A percentile compares a stretch with the other conserved stretches of the same genome.
Conservation (phyloP, 1,140 invertebrate species). For the Luehdorfia chinensis region DNA sequence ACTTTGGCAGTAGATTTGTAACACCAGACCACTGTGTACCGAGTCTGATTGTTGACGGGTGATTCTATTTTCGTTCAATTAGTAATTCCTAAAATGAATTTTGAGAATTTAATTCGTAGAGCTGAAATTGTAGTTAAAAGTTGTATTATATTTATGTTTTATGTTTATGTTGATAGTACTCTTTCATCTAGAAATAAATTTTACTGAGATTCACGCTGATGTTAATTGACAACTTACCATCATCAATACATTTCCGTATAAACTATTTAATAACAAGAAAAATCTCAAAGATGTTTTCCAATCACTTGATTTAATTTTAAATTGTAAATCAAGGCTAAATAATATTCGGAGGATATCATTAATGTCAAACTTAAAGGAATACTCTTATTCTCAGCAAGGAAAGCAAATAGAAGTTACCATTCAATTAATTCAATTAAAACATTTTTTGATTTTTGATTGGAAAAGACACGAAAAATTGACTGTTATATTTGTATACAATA, state of each 20-base stretch:
- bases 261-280: no score
- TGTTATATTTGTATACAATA: background rate
- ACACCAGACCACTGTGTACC: slow-evolving; percentile 9
- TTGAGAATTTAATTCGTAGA: slow-evolving; percentile 10
- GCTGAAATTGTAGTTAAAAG: no score
- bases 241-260: no score
- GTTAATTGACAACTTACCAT: background rate
- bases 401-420: no score
- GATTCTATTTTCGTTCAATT: slow-evolving; percentile 16
- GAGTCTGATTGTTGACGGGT: slow-evolving; percentile 15
- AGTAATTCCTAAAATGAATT: slow-evolving; percentile 11
- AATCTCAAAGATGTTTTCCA: no score
- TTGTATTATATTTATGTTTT: background rate
- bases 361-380: no score
- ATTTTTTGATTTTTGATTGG: background rate
- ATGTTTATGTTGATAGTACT: background rate
- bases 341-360: no score
- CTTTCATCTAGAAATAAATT: background rate
- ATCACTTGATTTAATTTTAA: no score
- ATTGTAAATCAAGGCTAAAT: no score
- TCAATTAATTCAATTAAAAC: no score
- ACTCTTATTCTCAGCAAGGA: no score
- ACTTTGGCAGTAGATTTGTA: slow-evolving; percentile 31
- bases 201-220: background rate
- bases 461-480: background rate